These are phyloP conservation scores for Montipora sp. DNA, from an alignment of 64 coral and sea anemone genomes.

Conservation along the genomic window DNA sequence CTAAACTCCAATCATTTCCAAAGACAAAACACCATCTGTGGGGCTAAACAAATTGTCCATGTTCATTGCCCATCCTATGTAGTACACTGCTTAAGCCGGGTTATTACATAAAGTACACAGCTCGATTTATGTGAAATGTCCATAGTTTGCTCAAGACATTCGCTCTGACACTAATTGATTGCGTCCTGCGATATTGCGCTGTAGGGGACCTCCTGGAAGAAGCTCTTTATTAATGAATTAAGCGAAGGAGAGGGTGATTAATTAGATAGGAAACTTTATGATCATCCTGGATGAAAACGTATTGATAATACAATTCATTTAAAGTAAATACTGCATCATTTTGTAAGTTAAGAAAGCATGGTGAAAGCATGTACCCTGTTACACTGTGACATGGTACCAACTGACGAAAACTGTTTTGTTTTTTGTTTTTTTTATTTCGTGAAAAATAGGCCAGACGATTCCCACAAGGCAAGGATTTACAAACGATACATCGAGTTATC, in stretches of 20 bases:
- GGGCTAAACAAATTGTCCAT: conserved; percentile 29
- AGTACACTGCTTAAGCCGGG: conserved; percentile 28
- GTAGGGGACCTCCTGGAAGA: conserved; percentile 64
- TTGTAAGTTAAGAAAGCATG: neutral
- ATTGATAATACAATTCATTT: neutral
- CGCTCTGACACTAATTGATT: conserved; percentile 68
- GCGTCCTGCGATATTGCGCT: conserved; percentile 10
- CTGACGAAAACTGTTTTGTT: neutral
- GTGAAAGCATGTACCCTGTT: neutral
- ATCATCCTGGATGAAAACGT: conserved; percentile 39
- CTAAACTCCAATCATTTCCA: conserved; percentile 19
- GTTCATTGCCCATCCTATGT: neutral
- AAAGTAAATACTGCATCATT: neutral
- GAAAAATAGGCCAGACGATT: neutral
- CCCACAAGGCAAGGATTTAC: neutral
- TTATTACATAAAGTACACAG: conserved; percentile 59
- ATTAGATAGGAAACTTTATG: conserved; percentile 32
- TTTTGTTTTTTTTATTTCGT: neutral
- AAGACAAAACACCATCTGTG: conserved; percentile 31
- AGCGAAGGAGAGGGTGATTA: conserved; percentile 36
- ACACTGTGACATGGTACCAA: too few relatives aligned
- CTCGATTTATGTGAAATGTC: conserved; percentile 40
- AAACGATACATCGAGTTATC: neutral
- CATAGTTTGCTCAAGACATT: conserved; percentile 75
- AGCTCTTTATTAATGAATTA: conserved; percentile 16